Evolutionary conservation across 2,888 invertebrate genomes (phyloP), one percentile per base, ranked within the genome.

Genomic region (Diarsia dahlii): DNA sequence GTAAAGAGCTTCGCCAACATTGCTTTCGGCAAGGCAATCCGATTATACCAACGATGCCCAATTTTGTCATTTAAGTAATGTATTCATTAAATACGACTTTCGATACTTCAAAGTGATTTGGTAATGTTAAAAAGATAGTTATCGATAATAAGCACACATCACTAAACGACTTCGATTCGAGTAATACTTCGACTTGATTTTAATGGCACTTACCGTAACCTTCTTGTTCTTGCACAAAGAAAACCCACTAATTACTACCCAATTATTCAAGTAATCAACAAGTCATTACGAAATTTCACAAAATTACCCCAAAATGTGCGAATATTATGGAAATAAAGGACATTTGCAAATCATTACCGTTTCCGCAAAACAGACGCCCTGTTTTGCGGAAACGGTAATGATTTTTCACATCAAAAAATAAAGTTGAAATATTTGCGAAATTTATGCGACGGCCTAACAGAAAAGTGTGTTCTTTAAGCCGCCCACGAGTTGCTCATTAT

Each of bases 1-100:
- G 90, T 90, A 91, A 91, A 92, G 90, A 82, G 78, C 79, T 72
- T 76, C 75, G 67, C 52, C 71, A 82, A 78, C 87, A 88, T 88
- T 86, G 85, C 89, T 78, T 88, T 89, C 84, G 86, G 90, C 91
- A 92, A 94, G 93, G 92, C 92, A 93, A 93, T 90, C 91, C 91
- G 93, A 95, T 95, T 93, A 92, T 88, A 90, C 78, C 87, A 78
- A 91, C 80, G 91, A 90, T 90, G 91, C 88, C 90, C 88, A 91
- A 91, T 83, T 88, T 80, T 86, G 83, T 87, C 88, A 58, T 74
- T 39, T 68, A n/a, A n/a, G n/a, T n/a, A 58, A 66, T 76, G 81
- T 67, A 87, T 87, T 91, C 84, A 90, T 91, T 83, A 68, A 84
- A 84, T 65, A 90, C 87, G 86, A 60, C 63, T 78, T 76, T 77